Conservation (phyloP, 2,113 vertebrate genomes). For the Nycticorax nycticorax region DNA sequence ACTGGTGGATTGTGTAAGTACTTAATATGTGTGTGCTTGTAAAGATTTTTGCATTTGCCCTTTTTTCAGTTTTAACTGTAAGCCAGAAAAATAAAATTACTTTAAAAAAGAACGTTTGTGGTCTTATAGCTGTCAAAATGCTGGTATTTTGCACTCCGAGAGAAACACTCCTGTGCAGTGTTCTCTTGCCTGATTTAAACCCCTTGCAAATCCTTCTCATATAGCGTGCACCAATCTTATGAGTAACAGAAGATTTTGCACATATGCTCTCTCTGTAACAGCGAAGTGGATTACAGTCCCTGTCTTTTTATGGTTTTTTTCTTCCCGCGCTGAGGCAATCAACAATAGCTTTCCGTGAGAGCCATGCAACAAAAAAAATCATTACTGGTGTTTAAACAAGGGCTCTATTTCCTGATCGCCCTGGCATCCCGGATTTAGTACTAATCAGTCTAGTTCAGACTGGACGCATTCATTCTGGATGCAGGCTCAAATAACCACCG, state of each 20-base stretch:
- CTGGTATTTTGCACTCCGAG: neutral
- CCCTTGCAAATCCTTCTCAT: neutral
- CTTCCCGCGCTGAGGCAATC: neutral
- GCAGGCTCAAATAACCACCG: neutral
- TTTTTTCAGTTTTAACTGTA: neutral
- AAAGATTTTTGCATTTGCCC: neutral
- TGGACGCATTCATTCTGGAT: constrained; percentile 18
- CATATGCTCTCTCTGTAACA: neutral
- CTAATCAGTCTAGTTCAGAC: constrained; percentile 19
- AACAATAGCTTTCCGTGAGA: constrained; percentile 10
- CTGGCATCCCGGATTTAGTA: constrained; percentile 35
- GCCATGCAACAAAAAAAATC: constrained; percentile 1
- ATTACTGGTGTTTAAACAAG: neutral
- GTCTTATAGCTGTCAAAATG: neutral
- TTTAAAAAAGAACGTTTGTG: neutral
- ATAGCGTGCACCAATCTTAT: neutral
- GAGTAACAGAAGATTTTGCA: neutral
- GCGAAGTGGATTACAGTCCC: neutral
- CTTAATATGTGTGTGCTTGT: neutral
- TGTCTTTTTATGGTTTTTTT: neutral
- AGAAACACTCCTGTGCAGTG: neutral
- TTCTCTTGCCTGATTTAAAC: neutral
- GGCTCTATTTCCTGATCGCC: neutral
- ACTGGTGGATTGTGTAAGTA: neutral
- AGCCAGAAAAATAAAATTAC: neutral